Evolutionary conservation across 2,113 vertebrate genomes (phyloP).

Genomic region (Uropsilus gracilis): DNA sequence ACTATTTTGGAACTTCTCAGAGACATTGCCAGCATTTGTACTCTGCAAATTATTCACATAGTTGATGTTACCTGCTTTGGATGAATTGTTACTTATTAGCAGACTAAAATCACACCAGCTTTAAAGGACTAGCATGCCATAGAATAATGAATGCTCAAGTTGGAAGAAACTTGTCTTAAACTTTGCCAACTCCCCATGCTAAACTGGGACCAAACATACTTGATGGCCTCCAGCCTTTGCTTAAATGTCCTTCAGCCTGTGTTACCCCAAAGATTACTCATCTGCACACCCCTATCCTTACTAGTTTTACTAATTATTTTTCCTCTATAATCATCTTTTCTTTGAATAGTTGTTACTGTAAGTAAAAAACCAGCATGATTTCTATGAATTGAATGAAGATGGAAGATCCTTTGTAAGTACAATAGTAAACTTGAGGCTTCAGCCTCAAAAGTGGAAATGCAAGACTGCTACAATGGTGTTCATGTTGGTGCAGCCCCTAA

Average conservation of each 20-base stretch:
- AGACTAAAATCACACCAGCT: background rate
- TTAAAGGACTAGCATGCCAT: background rate
- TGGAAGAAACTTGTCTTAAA: background rate
- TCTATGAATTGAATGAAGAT: background rate
- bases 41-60: background rate
- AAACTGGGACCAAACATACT: background rate
- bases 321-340: background rate
- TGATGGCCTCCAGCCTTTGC: background rate
- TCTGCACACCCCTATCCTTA: background rate
- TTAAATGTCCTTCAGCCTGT: background rate
- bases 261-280: background rate
- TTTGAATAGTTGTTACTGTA: background rate
- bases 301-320: constrained; percentile 23
- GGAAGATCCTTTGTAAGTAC: background rate
- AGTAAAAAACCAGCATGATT: background rate
- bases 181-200: background rate
- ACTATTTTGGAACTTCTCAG: background rate
- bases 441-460: constrained; percentile 11
- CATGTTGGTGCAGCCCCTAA: background rate
- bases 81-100: background rate
- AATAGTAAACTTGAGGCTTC: background rate
- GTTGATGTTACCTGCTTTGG: background rate
- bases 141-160: background rate
- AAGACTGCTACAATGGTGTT: background rate
- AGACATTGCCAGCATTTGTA: background rate